These are phyloP conservation scores for Microdon myrmicae DNA, from an alignment of 2,888 invertebrate species.

Conservation along the genomic window DNA sequence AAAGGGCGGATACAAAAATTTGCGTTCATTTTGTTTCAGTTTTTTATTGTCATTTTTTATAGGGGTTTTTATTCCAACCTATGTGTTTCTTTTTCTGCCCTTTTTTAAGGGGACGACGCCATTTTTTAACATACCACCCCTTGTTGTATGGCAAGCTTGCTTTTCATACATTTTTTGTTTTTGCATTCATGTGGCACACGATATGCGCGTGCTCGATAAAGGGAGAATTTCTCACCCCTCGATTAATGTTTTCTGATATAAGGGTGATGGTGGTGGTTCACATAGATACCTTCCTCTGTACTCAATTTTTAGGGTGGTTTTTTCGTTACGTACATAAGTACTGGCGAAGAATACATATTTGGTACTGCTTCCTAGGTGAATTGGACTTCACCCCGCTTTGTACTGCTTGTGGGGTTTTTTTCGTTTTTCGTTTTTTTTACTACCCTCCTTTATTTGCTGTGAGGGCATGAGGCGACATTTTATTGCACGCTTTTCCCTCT, in stretches of 20 bases:
- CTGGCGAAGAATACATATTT: conserved; percentile 21
- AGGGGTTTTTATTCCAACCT: conserved; percentile 24
- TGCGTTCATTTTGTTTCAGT: too few species aligned
- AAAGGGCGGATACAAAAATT: conserved; percentile 1
- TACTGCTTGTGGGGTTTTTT: too few species aligned
- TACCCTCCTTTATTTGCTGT: conserved; percentile 9
- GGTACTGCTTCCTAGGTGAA: conserved; percentile 30
- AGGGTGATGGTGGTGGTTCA: too few species aligned
- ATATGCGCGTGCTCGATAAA: conserved; percentile 59
- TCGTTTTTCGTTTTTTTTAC: conserved; percentile 15
- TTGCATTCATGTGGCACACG: conserved; percentile 43
- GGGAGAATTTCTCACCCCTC: conserved; percentile 41
- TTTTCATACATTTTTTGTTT: conserved; percentile 9
- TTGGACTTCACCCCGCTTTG: too few species aligned
- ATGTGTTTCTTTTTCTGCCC: conserved; percentile 5
- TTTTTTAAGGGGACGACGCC: conserved; percentile 11
- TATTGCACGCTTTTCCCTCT: conserved; percentile 35
- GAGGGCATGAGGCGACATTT: conserved; percentile 27
- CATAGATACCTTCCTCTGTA: conserved; percentile 14
- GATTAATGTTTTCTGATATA: conserved; percentile 21
- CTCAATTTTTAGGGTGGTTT: conserved; percentile 35
- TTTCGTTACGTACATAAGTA: conserved; percentile 20
- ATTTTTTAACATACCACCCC: conserved; percentile 28
- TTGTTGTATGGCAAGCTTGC: conserved; percentile 2
- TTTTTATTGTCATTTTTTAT: too few species aligned